phyloP scores from a whole-genome alignment of 2,888 invertebrate genomes.

The Eustalomyia histrio region DNA sequence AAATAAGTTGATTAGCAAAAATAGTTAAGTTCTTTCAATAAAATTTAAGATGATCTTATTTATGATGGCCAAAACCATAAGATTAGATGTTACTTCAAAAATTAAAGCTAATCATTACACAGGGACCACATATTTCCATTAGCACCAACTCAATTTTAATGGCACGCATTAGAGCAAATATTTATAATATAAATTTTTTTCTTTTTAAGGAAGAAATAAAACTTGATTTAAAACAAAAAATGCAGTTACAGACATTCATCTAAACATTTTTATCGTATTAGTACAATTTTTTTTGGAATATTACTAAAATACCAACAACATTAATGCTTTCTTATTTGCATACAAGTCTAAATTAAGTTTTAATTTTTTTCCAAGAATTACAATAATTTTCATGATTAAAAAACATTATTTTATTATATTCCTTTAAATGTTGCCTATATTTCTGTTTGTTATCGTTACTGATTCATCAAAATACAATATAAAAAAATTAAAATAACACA shows the following conservation, averaged over 20 bases:
- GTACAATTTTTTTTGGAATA: background rate
- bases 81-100: conserved; percentile 9
- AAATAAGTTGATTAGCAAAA: conserved; percentile 56
- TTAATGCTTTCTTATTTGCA: background rate
- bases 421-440: background rate
- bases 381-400: background rate
- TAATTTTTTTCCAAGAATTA: background rate
- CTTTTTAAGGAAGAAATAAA: conserved; percentile 33
- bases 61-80: conserved; percentile 35
- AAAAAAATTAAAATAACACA: background rate
- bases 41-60: conserved; percentile 4
- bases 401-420: background rate
- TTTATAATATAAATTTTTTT: background rate
- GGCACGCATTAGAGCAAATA: too few relatives aligned
- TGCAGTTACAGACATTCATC: conserved; percentile 14
- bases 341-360: background rate
- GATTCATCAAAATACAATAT: conserved; percentile 1
- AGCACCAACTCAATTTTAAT: too few relatives aligned
- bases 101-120: conserved; percentile 8
- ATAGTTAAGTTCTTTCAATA: conserved; percentile 1
- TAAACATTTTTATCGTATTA: background rate
- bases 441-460: background rate
- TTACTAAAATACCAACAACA: background rate
- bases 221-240: background rate
- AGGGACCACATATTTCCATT: conserved; percentile 7